Evolutionary conservation across 2,797 vertebrate genomes (phyloP), one percentile per base, ranked within the genome.

Genomic region (Hemitrygon akajei): DNA sequence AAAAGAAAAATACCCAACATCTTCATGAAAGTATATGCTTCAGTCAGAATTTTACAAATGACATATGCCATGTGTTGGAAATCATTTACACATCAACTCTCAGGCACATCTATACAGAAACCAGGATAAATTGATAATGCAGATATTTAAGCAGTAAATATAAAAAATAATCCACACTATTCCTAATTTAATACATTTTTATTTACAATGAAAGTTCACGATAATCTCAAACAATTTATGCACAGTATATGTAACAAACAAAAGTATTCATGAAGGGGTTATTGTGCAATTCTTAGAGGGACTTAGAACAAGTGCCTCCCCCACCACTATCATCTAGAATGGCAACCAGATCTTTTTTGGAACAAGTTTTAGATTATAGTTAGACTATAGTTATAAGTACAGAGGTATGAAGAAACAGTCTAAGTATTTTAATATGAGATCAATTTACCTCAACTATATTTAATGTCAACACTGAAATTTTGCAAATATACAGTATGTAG

Each of bases 401-500:
- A 97, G 97, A 97, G 97, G 96, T 97, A 97, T 95, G 96, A 97
- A 97, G 96, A 96, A 96, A 96, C 69, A 96, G 96, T 95, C 94
- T 96, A 97, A 96, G 96, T 96, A 96, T 96, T 97, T 96, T 96
- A 97, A 96, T 97, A 97, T 97, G 97, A 98, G 97, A 98, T 95
- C 96, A 98, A 97, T 98, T 98, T 97, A 97, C 97, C 97, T 97
- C 95, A 97, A 98, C 97, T 97, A 97, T 76, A 93, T n/a, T 93
- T 93, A 93, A 96, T 96, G 96, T 97, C 96, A 96, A 97, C 96
- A 97, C 96, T 96, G 97, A 98, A 98, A 97, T 95, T 97, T 96
- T 97, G 97, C 96, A 97, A 97, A 97, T 97, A 97, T 96, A 98
- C 96, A 97, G 96, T 95, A 98, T 96, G 97, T 97, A 97, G 97